Evolutionary conservation across 2,113 vertebrate species (phyloP), one percentile per base, ranked within the genome.

Genomic region (Carassius gibelio): DNA sequence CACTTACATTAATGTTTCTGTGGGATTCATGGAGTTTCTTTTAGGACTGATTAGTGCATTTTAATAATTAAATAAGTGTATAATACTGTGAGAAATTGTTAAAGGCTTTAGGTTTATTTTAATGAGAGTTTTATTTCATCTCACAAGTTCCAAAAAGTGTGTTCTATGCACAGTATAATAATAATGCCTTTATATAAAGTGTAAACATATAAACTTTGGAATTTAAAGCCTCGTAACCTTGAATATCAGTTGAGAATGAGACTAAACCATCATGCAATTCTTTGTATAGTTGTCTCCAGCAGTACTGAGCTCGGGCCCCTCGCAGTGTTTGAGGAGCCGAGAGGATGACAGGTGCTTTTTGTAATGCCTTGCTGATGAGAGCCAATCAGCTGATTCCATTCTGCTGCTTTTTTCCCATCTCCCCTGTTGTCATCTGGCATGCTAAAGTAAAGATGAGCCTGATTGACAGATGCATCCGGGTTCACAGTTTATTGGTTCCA

Each of bases 401-500:
- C 91, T 89, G 89, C 93, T 90, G 88, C 88, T 89, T 91, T 91
- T 80, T 74, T 89, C 91, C 75, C 42, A 48, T 48, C 78, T 88
- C 88, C 92, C 94, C 95, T 96, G 93, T 96, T 97, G 95, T 97
- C 96, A 96, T 97, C 95, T 96, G 95, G 95, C 94, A 95, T 92
- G 92, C 95, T 95, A 96, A 95, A 95, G 91, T 94, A 96, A 97
- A 96, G 96, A 98, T 96, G 96, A 96, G 94, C 96, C 96, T 97
- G 96, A 97, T 95, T 97, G 97, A 96, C 96, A 96, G 96, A 95
- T 96, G 96, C 96, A 96, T 96, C 95, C 95, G 95, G 95, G 96
- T 98, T 97, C 96, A 98, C 97, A 98, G 94, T 98, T 98, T 97
- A 97, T 96, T 98, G 96, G 95, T 97, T 97, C 96, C 96, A 95